Evolutionary conservation across 2,888 invertebrate species (phyloP), one percentile per base, ranked within the genome.

Genomic region (Microplitis deprimator): DNA sequence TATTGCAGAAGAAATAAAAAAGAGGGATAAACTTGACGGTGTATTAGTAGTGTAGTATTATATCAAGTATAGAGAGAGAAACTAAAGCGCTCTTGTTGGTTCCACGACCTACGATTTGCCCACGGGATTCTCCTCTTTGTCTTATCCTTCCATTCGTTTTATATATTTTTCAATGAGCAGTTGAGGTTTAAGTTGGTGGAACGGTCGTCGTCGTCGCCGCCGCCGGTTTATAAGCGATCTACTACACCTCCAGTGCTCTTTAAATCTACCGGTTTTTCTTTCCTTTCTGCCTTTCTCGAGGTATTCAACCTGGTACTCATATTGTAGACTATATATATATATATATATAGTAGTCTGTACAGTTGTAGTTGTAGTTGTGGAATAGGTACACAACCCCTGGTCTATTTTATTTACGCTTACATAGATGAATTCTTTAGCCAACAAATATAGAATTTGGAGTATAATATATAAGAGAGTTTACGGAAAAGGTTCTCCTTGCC

Each of bases 201-300:
- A 50, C 50, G 50, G 50, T 13, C 50, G 50, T 80, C 79, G 73
- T 79, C 67, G 71, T 65, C 77, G 77, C 69, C 67, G 71, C 69
- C 77, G 77, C 71, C 70, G 72, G 73, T 79, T 73, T n/a, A 72
- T 74, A 61, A 29, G 68, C 73, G 75, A 65, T 60, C 71, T 64
- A 71, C 60, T 50, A 50, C 68, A 68, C 76, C 68, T 72, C 59
- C 59, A 71, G 73, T 80, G 81, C 77, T 81, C 81, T 81, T 81
- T 81, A 80, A 80, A 81, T 74, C 77, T 79, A 81, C 80, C 79
- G 79, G 80, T 78, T 80, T 81, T 79, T 77, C 72, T 41, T 29
- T 73, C 69, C 64, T 69, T 60, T 69, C 76, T 40, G 70, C 50
- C 79, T 76, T 29, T 29, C 29, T 70, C 29, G 65, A 29, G 74